phyloP scores from a whole-genome alignment of 1,140 invertebrate species.

The Formica selysi region DNA sequence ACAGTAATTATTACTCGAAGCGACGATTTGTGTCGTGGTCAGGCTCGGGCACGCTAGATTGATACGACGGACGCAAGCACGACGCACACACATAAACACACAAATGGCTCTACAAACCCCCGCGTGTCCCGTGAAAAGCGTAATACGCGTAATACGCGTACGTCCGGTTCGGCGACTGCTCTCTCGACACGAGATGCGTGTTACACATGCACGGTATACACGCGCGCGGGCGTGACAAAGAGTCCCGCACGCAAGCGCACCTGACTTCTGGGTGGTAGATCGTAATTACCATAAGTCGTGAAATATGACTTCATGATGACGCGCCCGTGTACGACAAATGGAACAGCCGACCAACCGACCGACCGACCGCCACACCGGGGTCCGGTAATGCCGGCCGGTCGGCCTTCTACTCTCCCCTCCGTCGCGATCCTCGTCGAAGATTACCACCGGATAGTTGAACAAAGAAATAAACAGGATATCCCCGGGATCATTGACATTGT shows the following conservation, averaged over 20 bases:
- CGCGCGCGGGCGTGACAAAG: constrained; percentile 75
- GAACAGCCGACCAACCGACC: constrained; percentile 72
- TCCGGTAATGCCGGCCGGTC: constrained; percentile 51
- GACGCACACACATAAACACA: constrained; percentile 7
- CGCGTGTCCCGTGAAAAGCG: constrained; percentile 78
- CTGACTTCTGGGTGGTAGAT: constrained; percentile 83
- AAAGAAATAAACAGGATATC: constrained; percentile 27
- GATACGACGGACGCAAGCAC: constrained; percentile 70
- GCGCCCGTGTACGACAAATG: constrained; percentile 79
- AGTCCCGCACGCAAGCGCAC: constrained; percentile 74
- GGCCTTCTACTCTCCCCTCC: constrained; percentile 11
- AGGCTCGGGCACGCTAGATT: constrained; percentile 73
- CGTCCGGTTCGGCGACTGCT: constrained; percentile 24
- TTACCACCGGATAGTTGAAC: constrained; percentile 32
- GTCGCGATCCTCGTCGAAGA: background rate
- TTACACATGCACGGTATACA: constrained; percentile 5
- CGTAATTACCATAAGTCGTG: constrained; percentile 86
- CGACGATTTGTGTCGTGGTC: constrained; percentile 75
- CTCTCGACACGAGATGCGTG: constrained; percentile 27
- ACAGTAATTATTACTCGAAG: constrained; percentile 78
- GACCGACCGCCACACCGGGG: too few relatives aligned
- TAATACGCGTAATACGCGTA: constrained; percentile 82
- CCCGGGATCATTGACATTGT: background rate
- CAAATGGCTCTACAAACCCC: constrained; percentile 75
- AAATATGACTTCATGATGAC: constrained; percentile 86